phyloP scores from a whole-genome alignment of 92 coral and sea anemone species.

The Metridium senile region DNA sequence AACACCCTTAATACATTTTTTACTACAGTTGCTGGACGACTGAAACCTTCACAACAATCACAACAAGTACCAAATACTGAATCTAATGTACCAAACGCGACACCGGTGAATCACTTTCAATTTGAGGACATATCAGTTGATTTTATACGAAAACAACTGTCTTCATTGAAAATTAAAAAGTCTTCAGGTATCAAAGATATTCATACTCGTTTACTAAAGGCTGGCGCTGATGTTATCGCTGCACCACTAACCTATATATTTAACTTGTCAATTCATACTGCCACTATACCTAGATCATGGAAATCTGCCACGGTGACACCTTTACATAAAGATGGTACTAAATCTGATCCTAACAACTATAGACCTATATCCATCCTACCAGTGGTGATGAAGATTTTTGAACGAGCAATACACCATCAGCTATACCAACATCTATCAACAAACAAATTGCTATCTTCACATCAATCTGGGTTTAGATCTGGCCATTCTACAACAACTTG shows the following conservation, averaged over 20 bases:
- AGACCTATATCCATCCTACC: conserved; percentile 54
- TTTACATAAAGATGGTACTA: conserved; percentile 25
- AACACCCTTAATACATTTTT: conserved; percentile 30
- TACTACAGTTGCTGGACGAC: conserved; percentile 34
- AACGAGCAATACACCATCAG: conserved; percentile 45
- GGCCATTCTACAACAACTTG: conserved; percentile 37
- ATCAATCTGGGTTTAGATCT: conserved; percentile 54
- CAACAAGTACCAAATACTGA: too few species aligned
- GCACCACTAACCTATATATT: conserved; percentile 39
- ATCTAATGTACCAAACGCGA: neutral
- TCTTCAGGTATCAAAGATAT: conserved; percentile 47
- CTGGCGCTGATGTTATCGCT: conserved; percentile 45
- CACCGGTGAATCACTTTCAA: neutral
- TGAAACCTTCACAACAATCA: neutral
- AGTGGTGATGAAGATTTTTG: conserved; percentile 51
- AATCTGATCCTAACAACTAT: conserved; percentile 35
- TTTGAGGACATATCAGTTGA: conserved; percentile 24
- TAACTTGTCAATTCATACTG: conserved; percentile 41
- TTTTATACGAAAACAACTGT: conserved; percentile 55
- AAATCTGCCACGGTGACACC: conserved; percentile 54
- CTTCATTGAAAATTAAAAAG: conserved; percentile 32
- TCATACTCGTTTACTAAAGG: conserved; percentile 50
- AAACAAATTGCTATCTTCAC: conserved; percentile 39
- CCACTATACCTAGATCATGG: conserved; percentile 39
- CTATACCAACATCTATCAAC: conserved; percentile 40